A percentile compares a stretch with the other conserved stretches of the same genome.
phyloP scores from a whole-genome alignment of 1,140 invertebrate genomes.

The Penaeus japonicus region DNA sequence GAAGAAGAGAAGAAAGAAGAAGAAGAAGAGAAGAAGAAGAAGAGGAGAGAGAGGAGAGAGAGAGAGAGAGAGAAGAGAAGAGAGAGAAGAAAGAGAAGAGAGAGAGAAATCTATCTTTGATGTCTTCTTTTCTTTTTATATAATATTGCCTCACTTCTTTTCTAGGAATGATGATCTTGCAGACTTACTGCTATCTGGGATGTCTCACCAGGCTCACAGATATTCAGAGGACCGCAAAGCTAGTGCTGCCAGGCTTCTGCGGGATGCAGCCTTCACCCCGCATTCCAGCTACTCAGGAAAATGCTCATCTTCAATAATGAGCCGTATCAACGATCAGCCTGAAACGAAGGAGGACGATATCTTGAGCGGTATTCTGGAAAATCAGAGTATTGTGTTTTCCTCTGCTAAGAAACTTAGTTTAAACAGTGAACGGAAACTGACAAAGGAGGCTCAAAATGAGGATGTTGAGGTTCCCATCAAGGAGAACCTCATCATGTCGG shows the following conservation, averaged over 20 bases:
- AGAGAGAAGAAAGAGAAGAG: too few species aligned
- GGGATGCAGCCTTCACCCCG: slow-evolving; percentile 32
- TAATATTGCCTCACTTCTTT: too few species aligned
- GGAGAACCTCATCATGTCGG: neutral
- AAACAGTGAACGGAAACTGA: slow-evolving; percentile 24
- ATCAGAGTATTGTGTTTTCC: slow-evolving; percentile 30
- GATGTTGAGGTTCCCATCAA: neutral
- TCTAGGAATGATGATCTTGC: slow-evolving; percentile 28
- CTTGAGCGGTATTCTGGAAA: slow-evolving; percentile 36
- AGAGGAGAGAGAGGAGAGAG: too few species aligned
- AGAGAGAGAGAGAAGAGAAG: too few species aligned
- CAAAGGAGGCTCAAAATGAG: neutral
- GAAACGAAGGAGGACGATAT: slow-evolving; percentile 15
- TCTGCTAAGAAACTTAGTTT: slow-evolving; percentile 28
- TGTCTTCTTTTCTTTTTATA: too few species aligned
- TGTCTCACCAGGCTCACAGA: neutral
- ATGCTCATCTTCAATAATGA: neutral
- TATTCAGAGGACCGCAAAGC: neutral
- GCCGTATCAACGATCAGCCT: neutral
- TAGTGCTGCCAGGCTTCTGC: slow-evolving; percentile 14
- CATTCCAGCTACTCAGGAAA: slow-evolving; percentile 21
- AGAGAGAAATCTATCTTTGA: too few species aligned
- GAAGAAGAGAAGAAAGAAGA: too few species aligned
- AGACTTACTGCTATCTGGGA: slow-evolving; percentile 22
- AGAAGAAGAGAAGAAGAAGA: too few species aligned